These are phyloP conservation scores for Sphinx pinastri DNA, from an alignment of 2,888 invertebrate species.

Conservation along the genomic window DNA sequence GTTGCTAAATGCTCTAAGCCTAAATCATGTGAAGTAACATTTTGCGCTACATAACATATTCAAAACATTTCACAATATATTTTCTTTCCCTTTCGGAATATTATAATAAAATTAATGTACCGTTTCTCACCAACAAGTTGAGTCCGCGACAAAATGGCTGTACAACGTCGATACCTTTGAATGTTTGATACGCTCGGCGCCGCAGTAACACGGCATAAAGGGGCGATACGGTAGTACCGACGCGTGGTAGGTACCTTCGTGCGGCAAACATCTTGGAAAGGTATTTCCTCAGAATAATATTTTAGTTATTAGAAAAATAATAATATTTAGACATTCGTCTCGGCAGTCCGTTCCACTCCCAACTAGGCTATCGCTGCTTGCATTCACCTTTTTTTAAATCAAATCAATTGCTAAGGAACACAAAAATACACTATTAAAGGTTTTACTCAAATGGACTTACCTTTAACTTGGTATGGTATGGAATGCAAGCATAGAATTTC, in stretches of 20 bases:
- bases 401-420: too few species aligned
- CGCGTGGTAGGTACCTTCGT: not conserved
- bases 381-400: too few species aligned
- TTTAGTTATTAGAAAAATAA: too few species aligned
- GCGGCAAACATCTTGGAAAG: slow-evolving; percentile 1
- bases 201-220: slow-evolving; percentile 38
- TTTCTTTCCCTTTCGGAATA: slow-evolving; percentile 42
- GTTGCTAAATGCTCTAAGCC: too few species aligned
- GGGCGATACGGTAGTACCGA: not conserved
- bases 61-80: slow-evolving; percentile 32
- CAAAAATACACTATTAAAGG: too few species aligned
- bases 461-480: too few species aligned
- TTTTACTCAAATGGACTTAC: too few species aligned
- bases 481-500: too few species aligned
- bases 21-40: not conserved
- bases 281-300: not conserved
- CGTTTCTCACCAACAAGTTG: slow-evolving; percentile 51
- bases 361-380: too few species aligned
- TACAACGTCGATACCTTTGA: slow-evolving; percentile 57
- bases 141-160: slow-evolving; percentile 52
- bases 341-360: too few species aligned
- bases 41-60: not conserved
- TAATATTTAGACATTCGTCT: too few species aligned
- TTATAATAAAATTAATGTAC: slow-evolving; percentile 54
- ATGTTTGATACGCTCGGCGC: slow-evolving; percentile 53